Evolutionary conservation across 1,140 invertebrate genomes (phyloP).

Genomic region (Pachyrhynchus sulphureomaculatus): DNA sequence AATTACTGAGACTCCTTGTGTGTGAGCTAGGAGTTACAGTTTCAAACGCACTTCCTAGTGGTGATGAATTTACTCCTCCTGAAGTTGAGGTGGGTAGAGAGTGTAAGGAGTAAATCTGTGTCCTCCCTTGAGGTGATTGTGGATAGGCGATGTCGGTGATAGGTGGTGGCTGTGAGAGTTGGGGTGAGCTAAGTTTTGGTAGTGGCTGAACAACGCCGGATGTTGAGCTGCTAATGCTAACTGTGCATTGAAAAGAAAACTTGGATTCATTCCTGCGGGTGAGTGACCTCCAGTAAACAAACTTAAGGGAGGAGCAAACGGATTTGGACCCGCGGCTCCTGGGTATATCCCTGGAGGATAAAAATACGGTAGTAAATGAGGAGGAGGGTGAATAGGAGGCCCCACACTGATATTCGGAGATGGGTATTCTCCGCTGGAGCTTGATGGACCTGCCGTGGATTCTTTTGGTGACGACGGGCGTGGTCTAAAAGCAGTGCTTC

Average conservation of each 20-base stretch:
- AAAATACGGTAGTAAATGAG: conserved; percentile 80
- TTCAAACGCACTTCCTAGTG: conserved; percentile 77
- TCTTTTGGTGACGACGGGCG: conserved; percentile 58
- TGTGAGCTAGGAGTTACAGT: conserved; percentile 73
- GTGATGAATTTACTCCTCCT: conserved; percentile 54
- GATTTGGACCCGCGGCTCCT: conserved; percentile 57
- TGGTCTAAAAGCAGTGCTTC: conserved; percentile 61
- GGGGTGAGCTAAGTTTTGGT: conserved; percentile 59
- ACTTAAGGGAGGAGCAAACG: conserved; percentile 68
- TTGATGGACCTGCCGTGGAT: conserved; percentile 54
- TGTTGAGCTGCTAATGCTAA: conserved; percentile 80
- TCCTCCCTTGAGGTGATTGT: conserved; percentile 55
- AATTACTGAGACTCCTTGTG: conserved; percentile 67
- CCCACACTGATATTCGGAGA: conserved; percentile 85
- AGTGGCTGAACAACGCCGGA: conserved; percentile 70
- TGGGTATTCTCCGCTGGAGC: conserved; percentile 63
- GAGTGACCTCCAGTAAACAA: conserved; percentile 58
- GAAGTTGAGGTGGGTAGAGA: conserved; percentile 57
- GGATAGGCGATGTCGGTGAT: conserved; percentile 54
- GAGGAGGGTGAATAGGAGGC: conserved; percentile 82
- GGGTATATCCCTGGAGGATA: conserved; percentile 85
- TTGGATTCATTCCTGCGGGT: conserved; percentile 65
- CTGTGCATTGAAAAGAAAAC: conserved; percentile 80
- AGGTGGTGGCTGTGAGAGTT: conserved; percentile 55
- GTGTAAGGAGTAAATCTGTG: conserved; percentile 85